Conservation (phyloP, 1,140 invertebrate species). For the Rhopalosiphum padi region DNA sequence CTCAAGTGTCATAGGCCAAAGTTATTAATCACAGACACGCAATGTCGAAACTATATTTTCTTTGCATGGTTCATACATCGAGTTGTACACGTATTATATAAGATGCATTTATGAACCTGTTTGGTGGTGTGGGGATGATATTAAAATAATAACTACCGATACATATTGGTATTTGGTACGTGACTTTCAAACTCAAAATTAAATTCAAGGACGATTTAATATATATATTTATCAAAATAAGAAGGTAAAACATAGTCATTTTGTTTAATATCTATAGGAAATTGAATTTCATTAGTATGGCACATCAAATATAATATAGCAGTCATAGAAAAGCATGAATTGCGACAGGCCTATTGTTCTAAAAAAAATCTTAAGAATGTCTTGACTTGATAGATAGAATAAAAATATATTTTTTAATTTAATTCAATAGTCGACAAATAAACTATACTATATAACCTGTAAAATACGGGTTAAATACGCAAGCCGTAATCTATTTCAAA, state of each 20-base stretch:
- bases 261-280: background rate
- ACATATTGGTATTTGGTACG: slow-evolving; percentile 50
- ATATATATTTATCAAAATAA: slow-evolving; percentile 18
- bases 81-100: background rate
- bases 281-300: slow-evolving; percentile 20
- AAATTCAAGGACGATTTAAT: slow-evolving; percentile 22
- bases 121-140: background rate
- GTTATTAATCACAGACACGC: slow-evolving; percentile 39
- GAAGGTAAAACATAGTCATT: slow-evolving; percentile 4
- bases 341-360: background rate
- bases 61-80: background rate
- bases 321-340: slow-evolving; percentile 11
- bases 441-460: background rate
- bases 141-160: background rate
- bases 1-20: slow-evolving; percentile 42
- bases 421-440: background rate
- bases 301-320: background rate
- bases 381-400: background rate
- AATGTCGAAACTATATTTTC: slow-evolving; percentile 39
- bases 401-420: background rate
- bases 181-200: slow-evolving; percentile 51
- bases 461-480: background rate
- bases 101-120: background rate
- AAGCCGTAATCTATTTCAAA: background rate
- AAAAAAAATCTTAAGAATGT: background rate